These are phyloP conservation scores for Corapipo altera DNA, from an alignment of 2,113 vertebrate genomes.

Conservation along the genomic window DNA sequence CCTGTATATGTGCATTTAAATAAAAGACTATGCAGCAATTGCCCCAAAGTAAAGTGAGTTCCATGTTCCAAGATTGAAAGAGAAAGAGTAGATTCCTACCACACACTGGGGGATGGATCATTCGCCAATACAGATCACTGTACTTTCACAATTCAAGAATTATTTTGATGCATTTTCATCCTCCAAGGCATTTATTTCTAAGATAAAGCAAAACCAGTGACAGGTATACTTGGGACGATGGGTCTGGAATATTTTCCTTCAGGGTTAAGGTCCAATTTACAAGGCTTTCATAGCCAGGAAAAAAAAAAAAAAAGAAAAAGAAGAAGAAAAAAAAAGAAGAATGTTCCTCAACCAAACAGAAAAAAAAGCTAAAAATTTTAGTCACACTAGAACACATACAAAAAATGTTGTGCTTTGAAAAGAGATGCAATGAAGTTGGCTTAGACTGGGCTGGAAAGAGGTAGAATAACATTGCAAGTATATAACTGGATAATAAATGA, in stretches of 20 bases:
- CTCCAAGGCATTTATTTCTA: neutral
- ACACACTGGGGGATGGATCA: neutral
- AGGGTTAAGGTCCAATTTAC: neutral
- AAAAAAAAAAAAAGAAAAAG: rapidly evolving
- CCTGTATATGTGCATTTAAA: neutral
- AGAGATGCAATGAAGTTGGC: neutral
- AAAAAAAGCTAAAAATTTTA: neutral
- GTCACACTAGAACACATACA: neutral
- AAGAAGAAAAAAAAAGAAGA: neutral
- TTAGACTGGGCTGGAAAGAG: neutral
- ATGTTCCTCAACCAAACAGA: neutral
- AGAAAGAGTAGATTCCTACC: neutral
- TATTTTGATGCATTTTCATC: neutral
- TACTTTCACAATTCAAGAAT: neutral
- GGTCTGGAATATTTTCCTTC: neutral
- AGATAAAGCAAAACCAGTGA: neutral
- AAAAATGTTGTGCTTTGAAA: neutral
- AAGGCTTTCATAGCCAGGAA: neutral
- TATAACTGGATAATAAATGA: neutral
- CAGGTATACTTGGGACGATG: neutral
- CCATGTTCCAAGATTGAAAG: neutral
- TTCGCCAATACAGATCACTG: neutral
- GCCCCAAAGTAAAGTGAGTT: neutral
- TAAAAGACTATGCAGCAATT: neutral
- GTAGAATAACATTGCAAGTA: neutral